phyloP scores from a whole-genome alignment of 2,797 vertebrate species.

The Acomys russatus region DNA sequence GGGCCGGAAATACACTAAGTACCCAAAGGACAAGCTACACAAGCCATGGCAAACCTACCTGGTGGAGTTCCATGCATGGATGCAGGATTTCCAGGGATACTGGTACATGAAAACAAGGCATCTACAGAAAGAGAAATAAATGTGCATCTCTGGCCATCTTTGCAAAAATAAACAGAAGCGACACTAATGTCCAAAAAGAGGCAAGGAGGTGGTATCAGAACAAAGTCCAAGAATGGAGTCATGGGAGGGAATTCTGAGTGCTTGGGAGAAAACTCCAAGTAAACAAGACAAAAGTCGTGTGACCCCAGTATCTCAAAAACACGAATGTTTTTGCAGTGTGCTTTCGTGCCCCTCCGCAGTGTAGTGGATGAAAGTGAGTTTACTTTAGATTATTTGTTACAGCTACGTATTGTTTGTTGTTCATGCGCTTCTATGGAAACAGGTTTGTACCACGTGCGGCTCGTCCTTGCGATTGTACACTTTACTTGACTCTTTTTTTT shows the following conservation, averaged over 20 bases:
- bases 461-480: not conserved
- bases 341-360: no score
- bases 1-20: not conserved
- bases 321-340: not conserved
- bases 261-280: not conserved
- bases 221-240: not conserved
- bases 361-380: not conserved
- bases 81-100: not conserved
- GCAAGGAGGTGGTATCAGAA: not conserved
- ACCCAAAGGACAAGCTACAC: not conserved
- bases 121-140: not conserved
- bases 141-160: not conserved
- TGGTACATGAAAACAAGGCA: not conserved
- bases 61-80: not conserved
- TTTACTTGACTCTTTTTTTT: not conserved
- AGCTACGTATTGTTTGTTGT: not conserved
- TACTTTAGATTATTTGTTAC: not conserved
- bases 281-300: not conserved
- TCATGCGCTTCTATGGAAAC: not conserved
- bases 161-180: not conserved
- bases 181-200: not conserved
- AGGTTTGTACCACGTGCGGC: not conserved
- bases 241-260: not conserved
- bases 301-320: not conserved
- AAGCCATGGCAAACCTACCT: not conserved